phyloP scores from a whole-genome alignment of 2,113 vertebrate species.

The Neodontobutis hainanensis region DNA sequence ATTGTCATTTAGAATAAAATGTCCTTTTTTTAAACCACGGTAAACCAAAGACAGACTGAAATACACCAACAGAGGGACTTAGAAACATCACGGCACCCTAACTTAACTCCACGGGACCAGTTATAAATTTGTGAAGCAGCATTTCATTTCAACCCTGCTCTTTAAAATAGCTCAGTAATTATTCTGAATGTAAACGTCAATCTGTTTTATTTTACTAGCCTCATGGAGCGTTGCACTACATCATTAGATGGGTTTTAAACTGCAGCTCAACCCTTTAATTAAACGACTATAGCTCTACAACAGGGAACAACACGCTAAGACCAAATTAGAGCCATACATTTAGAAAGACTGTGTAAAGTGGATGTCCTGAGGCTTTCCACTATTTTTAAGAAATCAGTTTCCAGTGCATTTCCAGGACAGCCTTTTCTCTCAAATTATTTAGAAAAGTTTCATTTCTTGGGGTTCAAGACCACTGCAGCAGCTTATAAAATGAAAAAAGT shows the following conservation, averaged over 20 bases:
- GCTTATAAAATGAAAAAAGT: too few relatives aligned
- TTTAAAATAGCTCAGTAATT: neutral
- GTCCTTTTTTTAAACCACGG: too few relatives aligned
- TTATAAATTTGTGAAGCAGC: neutral
- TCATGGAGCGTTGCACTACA: neutral
- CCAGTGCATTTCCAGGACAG: too few relatives aligned
- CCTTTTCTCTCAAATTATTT: too few relatives aligned
- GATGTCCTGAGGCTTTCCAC: too few relatives aligned
- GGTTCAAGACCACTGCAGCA: too few relatives aligned
- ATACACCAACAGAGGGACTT: neutral
- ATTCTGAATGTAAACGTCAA: neutral
- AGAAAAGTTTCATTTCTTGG: too few relatives aligned
- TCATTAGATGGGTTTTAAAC: neutral
- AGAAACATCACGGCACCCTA: neutral
- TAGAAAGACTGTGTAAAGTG: too few relatives aligned
- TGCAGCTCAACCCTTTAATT: neutral
- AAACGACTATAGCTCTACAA: neutral
- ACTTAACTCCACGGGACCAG: slow-evolving; percentile 1
- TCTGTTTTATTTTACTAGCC: neutral
- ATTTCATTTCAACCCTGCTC: too few relatives aligned
- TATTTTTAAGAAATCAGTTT: too few relatives aligned
- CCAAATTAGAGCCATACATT: neutral
- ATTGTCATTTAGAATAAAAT: slow-evolving; percentile 2
- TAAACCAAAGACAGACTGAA: neutral
- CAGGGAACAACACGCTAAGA: too few relatives aligned